Base-by-base conservation (phyloP, 2,797 vertebrate species). In the Centroberyx gerrardi region DNA sequence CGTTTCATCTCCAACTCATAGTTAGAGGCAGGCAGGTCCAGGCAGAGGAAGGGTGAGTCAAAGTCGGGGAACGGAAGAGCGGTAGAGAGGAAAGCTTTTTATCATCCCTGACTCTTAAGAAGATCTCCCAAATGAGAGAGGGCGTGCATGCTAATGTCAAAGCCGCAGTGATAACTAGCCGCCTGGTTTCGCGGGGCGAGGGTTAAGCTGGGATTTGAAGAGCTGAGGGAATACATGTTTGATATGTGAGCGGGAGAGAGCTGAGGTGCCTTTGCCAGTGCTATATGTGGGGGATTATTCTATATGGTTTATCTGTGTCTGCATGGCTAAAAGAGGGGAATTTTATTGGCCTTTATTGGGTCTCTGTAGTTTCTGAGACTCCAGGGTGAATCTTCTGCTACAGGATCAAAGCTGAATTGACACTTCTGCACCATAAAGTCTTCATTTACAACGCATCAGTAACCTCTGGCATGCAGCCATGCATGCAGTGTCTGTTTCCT, bases 171-270 rank as follows among this genome's bases (percentile, higher is more conserved):
- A 94, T 94, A 94, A 94, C 91, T 92, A 92, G 90, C 89, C 61
- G 85, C 78, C 85, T 86, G 87, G 82, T 81, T 92, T 89, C 62
- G 64, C 7, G 8, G 88, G 90, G 89, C 85, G 87, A 91, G 92
- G 92, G 92, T 93, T 94, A 94, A 94, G 86, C 89, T 87, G 85
- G 92, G 92, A 93, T 94, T 94, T 92, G 82, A 84, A 82, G 69
- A 72, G 88, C 87, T 84, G 82, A 82, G 88, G 78, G 91, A 93
- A 91, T 92, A 91, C 90, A 92, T 90, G 90, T 92, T 92, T 91
- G 92, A 94, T 93, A 93, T 92, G 89, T 89, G 87, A 92, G 86
- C 14, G 72, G 67, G 80, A 65, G 62, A 72, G 80, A 72, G 84
- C 76, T 68, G 91, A 90, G 92, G 91, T 93, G 91, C 89, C 88